Evolutionary conservation across 1,140 invertebrate genomes (phyloP).

Genomic region (Cardiocondyla obscurior): DNA sequence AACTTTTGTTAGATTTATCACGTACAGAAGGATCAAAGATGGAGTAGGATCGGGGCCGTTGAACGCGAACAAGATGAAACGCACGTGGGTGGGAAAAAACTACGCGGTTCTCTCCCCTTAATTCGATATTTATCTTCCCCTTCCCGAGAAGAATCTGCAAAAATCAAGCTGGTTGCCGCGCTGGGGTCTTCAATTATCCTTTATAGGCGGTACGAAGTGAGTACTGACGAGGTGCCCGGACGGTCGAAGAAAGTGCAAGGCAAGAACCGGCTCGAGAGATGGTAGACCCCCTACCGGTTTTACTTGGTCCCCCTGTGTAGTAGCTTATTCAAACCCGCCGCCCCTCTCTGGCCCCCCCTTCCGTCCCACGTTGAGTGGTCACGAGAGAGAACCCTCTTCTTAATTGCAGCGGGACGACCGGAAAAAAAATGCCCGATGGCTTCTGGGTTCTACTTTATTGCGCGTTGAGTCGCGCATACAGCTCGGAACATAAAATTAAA

Average conservation of each 20-base stretch:
- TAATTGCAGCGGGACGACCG: conserved; percentile 70
- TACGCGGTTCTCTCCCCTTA: conserved; percentile 15
- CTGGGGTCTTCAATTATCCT: conserved; percentile 70
- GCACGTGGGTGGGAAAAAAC: not conserved
- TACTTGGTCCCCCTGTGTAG: conserved; percentile 72
- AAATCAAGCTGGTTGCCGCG: conserved; percentile 54
- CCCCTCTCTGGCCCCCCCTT: conserved; percentile 15
- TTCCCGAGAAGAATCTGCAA: conserved; percentile 59
- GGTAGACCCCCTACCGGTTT: conserved; percentile 81
- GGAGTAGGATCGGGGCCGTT: not conserved
- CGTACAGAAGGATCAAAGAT: not conserved
- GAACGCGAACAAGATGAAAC: not conserved
- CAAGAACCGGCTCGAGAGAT: conserved; percentile 79
- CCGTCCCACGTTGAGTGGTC: conserved; percentile 36
- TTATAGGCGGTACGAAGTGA: conserved; percentile 68
- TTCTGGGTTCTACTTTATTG: conserved; percentile 62
- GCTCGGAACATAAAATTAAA: conserved; percentile 13
- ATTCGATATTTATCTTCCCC: conserved; percentile 53
- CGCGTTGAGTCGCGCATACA: not conserved
- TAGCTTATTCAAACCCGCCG: conserved; percentile 63
- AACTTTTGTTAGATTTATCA: not conserved
- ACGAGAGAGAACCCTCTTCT: conserved; percentile 67
- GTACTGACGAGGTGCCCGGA: conserved; percentile 54
- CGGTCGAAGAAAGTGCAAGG: conserved; percentile 75
- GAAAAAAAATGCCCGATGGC: conserved; percentile 71